phyloP scores from a whole-genome alignment of 2,797 vertebrate species.

The Pseudocheirus occidentalis region DNA sequence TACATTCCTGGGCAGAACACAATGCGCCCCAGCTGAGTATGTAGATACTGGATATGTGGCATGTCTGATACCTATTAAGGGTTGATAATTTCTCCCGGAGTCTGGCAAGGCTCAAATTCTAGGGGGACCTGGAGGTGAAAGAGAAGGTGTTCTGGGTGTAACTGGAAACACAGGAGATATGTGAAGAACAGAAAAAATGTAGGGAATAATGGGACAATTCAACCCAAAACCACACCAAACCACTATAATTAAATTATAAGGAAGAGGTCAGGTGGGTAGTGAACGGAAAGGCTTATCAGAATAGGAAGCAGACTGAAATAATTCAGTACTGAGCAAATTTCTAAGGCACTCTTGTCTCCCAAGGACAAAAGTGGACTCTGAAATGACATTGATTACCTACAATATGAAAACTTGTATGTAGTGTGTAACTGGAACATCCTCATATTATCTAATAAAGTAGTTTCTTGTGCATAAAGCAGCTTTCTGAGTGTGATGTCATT shows the following conservation, averaged over 20 bases:
- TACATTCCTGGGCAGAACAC: neutral
- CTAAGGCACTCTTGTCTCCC: neutral
- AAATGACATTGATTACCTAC: neutral
- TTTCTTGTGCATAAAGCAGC: neutral
- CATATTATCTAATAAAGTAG: neutral
- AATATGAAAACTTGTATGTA: neutral
- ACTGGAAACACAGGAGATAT: neutral
- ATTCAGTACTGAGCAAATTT: neutral
- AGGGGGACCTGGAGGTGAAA: neutral
- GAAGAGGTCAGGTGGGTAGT: neutral
- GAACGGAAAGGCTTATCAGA: too few species aligned
- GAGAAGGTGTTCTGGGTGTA: neutral
- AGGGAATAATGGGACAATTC: neutral
- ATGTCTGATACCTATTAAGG: neutral
- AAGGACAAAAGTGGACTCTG: neutral
- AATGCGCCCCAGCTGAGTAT: neutral
- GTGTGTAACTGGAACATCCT: neutral
- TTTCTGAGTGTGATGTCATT: neutral
- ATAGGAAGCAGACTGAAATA: neutral
- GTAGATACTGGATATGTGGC: neutral
- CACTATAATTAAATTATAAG: neutral
- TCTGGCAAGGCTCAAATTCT: neutral
- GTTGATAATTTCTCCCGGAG: neutral
- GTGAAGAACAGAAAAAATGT: neutral
- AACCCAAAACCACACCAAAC: neutral